Evolutionary conservation across 2,797 vertebrate species (phyloP).

Genomic region (Scarus forsteni): DNA sequence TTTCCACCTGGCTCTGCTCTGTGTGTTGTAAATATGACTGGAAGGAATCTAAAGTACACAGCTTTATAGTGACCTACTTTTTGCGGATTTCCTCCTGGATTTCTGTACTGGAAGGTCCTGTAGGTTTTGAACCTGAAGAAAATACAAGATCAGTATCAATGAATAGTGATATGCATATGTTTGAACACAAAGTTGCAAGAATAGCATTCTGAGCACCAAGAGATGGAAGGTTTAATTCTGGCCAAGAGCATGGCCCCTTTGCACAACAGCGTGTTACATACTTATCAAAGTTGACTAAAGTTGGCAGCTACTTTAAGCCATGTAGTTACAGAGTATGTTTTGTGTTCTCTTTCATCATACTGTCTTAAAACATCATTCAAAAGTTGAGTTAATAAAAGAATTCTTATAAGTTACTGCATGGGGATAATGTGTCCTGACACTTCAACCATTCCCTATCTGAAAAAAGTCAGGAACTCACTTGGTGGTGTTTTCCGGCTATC

Average conservation of each 20-base stretch:
- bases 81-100: slow-evolving; percentile 78
- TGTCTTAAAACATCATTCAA: no score
- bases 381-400: not conserved
- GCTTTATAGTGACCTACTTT: slow-evolving; percentile 69
- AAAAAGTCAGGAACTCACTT: slow-evolving; percentile 56
- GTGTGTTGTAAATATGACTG: not conserved
- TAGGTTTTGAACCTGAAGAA: slow-evolving; percentile 63
- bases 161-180: not conserved
- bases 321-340: no score
- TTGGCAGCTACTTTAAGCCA: no score
- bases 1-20: no score
- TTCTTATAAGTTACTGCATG: not conserved
- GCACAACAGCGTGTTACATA: not conserved
- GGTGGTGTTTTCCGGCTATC: slow-evolving; percentile 53
- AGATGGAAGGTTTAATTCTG: not conserved
- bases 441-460: not conserved
- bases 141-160: slow-evolving; percentile 14
- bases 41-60: not conserved
- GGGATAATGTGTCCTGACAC: slow-evolving; percentile 2
- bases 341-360: no score
- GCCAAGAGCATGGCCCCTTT: no score
- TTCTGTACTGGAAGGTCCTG: slow-evolving; percentile 65
- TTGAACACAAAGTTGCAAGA: not conserved
- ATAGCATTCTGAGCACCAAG: not conserved
- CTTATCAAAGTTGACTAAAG: not conserved